Base-by-base conservation (phyloP, 1,140 invertebrate genomes). In the Dinoponera quadriceps region DNA sequence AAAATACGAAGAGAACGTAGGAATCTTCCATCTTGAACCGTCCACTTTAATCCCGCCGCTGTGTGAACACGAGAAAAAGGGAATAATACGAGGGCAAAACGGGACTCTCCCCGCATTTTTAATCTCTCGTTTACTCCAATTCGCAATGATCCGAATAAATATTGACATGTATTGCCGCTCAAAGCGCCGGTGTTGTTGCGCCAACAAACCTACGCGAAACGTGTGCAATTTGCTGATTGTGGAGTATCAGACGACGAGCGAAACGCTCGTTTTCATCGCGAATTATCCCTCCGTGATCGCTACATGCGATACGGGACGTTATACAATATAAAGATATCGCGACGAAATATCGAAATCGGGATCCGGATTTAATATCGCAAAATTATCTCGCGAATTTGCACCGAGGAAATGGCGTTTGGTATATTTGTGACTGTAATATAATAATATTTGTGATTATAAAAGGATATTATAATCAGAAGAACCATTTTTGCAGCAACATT, bases 21-120 rank as follows among this genome's bases (percentile, higher is more conserved):
- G 16, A 55, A 66, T 38, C 2, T 5, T 66, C 29, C 11, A 66
- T 66, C 74, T 77, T 54, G 62, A 29, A 0, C 20, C 48, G 48
- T 77, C 74, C 4, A 20, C 74, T 77, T 77, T 77, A 77, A 77
- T 77, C 29, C 49, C 16, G 62, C 20, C 38, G 51, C 29, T 44
- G 25, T 27, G 38, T 33, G 29, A 77, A 77, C 16, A n/a, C 20
- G 74, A 66, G 54, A 55, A 77, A n/a, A 77, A 54, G 20, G 11
- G 20, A 77, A 38, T 66, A 66, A 38, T 77, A 33, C n/a, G 38
- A 14, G 62, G 51, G 54, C 20, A 57, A 77, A 77, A 77, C 16
- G 73, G 38, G n/a, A 38, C 0, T 65, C 3, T 25, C 4, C 4
- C 33, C n/a, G 27, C 7, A 2, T 65, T 60, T 63, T 77, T 55